Base-by-base conservation (phyloP, 2,888 invertebrate genomes). In the Byasa hedistus region DNA sequence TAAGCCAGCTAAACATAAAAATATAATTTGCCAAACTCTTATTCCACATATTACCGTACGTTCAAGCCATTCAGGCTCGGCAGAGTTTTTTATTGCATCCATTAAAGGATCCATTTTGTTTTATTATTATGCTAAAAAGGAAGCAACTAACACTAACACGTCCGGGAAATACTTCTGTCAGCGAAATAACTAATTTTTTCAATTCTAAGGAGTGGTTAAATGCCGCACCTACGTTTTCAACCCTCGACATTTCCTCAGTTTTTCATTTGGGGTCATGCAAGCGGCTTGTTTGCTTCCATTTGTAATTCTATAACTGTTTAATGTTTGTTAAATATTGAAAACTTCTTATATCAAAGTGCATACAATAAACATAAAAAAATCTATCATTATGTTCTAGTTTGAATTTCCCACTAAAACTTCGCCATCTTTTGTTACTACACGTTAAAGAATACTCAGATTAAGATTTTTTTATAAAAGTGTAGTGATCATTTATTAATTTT, bases 11-110 rank as follows among this genome's bases (percentile, higher is more conserved):
- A 95, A 87, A 76, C 94, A 94, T 69, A 96, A 88, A 79, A 96
- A 95, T 78, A 96, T 93, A 65, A 96, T 91, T 81, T 97, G 97
- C 97, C 97, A 97, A 62, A 95, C 92, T 70, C 96, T 92, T 77
- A 97, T 93, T 32, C 94, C 94, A 64, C 94, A 94, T 55, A 95
- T 83, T 36, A 95, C 93, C 66, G 93, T 88, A 71, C 91, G 92
- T 83, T 97, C 97, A 66, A 97, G 92, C 96, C 96, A 95, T 74
- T 95, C 93, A 60, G 94, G 93, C 74, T 93, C 93, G 60, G 85
- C 85, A 39, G 87, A 85, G 72, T 89, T 89, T 76, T 86, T 86
- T 62, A 89, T 82, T 62, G 83, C 85, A 57, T 86, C 91, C 83
- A 90, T 87, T 66, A 90, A 68, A 19, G 83, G 80, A 80, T 90